These are phyloP conservation scores for Neuroterus valhalla DNA, from an alignment of 1,140 invertebrate species.

Conservation along the genomic window DNA sequence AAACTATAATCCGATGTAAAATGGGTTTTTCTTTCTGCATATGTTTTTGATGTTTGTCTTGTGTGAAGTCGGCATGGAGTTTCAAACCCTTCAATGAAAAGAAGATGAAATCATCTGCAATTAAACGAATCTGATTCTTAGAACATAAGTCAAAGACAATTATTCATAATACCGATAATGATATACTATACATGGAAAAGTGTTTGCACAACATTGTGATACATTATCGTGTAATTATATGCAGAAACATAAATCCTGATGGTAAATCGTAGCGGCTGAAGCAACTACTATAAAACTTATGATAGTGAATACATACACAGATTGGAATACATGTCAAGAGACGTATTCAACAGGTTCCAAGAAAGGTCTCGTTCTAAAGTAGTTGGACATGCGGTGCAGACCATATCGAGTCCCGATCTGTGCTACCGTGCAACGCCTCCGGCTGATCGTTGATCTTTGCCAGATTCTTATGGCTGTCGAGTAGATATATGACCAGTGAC, in stretches of 20 bases:
- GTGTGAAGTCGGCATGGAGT: too few species aligned
- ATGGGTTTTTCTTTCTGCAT: too few species aligned
- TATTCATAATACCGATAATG: neutral
- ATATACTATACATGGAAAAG: constrained; percentile 6
- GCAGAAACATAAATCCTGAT: constrained; percentile 19
- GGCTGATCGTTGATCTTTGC: constrained; percentile 30
- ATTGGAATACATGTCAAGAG: constrained; percentile 25
- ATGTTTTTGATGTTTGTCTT: too few species aligned
- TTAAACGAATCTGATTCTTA: too few species aligned
- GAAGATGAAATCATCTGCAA: too few species aligned
- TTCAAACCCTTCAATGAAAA: too few species aligned
- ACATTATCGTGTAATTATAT: constrained; percentile 24
- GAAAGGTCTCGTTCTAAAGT: constrained; percentile 28
- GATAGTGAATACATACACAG: constrained; percentile 24
- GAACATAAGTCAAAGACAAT: neutral
- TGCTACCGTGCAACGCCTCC: constrained; percentile 21
- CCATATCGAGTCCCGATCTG: constrained; percentile 19
- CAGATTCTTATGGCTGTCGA: constrained; percentile 30
- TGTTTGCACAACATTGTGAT: constrained; percentile 7
- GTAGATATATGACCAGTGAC: constrained; percentile 29
- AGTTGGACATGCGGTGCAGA: constrained; percentile 22
- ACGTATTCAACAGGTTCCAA: constrained; percentile 27
- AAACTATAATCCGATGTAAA: too few species aligned
- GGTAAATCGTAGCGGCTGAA: constrained; percentile 7
- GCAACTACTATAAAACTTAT: constrained; percentile 9